These are phyloP conservation scores for Trichomalopsis sarcophagae DNA, from an alignment of 1,140 invertebrate genomes.

Conservation along the genomic window DNA sequence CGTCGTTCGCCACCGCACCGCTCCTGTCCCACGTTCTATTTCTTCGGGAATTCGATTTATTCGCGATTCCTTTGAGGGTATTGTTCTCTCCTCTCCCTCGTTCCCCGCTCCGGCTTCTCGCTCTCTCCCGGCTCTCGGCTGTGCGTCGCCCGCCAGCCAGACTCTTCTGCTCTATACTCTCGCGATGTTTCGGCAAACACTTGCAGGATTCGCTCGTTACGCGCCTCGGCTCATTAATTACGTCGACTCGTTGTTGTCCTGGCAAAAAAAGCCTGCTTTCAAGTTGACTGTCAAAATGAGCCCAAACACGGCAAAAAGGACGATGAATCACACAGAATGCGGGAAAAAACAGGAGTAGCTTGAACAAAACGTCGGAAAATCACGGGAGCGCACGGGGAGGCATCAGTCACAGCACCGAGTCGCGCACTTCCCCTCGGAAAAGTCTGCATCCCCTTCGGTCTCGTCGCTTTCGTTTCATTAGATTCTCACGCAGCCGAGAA, in stretches of 20 bases:
- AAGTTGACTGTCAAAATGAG: neutral
- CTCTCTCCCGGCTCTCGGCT: too few relatives aligned
- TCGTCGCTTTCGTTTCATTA: slow-evolving; percentile 36
- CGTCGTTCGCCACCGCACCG: neutral
- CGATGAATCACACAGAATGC: slow-evolving; percentile 39
- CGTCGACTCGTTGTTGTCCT: neutral
- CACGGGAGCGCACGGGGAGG: neutral
- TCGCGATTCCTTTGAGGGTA: slow-evolving; percentile 50
- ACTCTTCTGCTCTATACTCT: neutral
- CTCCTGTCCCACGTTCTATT: slow-evolving; percentile 46
- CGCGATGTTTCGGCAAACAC: neutral
- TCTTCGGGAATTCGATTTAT: slow-evolving; percentile 51
- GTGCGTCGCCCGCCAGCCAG: neutral
- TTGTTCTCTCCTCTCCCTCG: slow-evolving; percentile 37
- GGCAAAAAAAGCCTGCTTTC: neutral
- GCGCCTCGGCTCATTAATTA: neutral
- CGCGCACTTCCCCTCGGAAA: slow-evolving; percentile 35
- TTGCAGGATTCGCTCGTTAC: neutral
- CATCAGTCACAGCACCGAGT: slow-evolving; percentile 29
- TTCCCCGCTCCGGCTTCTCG: neutral
- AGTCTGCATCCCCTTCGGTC: slow-evolving; percentile 17
- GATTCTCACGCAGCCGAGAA: slow-evolving; percentile 37
- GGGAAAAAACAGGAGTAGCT: neutral
- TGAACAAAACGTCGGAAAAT: slow-evolving; percentile 29
- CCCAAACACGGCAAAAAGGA: neutral